These are phyloP conservation scores for Xanthorhoe designata DNA, from an alignment of 2,888 invertebrate species.

Conservation along the genomic window DNA sequence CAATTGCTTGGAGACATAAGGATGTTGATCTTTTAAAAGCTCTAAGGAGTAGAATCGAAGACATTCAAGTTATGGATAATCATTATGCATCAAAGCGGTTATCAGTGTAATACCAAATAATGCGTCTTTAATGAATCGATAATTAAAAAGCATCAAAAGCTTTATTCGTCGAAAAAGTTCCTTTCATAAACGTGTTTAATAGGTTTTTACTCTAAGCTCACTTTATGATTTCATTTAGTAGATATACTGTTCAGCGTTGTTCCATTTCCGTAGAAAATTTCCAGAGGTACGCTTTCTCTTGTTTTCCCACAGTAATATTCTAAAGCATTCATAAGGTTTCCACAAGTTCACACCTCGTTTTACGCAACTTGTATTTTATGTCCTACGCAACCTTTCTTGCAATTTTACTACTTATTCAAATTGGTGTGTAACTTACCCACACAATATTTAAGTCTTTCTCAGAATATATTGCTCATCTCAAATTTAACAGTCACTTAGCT, in stretches of 20 bases:
- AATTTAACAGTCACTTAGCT: background rate
- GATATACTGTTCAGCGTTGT: background rate
- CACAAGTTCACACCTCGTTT: constrained; percentile 20
- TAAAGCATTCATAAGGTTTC: constrained; percentile 5
- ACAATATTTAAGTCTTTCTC: background rate
- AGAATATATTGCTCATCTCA: background rate
- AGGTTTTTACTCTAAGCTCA: background rate
- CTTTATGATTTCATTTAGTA: background rate
- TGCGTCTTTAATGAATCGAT: background rate
- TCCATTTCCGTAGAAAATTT: constrained; percentile 10
- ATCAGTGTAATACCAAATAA: constrained; percentile 14
- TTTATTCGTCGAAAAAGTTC: background rate
- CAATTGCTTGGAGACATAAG: constrained; percentile 42
- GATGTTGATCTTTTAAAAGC: constrained; percentile 24
- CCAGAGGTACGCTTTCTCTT: constrained; percentile 14
- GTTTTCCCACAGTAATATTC: constrained; percentile 15
- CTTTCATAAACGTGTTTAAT: background rate
- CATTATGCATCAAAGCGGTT: constrained; percentile 12
- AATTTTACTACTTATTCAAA: constrained; percentile 5
- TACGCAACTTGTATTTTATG: constrained; percentile 12
- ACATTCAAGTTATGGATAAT: constrained; percentile 5
- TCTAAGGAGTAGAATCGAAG: background rate
- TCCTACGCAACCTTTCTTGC: constrained; percentile 3
- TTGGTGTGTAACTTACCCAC: background rate
- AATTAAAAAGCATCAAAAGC: background rate